phyloP scores from a whole-genome alignment of 2,113 vertebrate species.

The Hemicordylus capensis region DNA sequence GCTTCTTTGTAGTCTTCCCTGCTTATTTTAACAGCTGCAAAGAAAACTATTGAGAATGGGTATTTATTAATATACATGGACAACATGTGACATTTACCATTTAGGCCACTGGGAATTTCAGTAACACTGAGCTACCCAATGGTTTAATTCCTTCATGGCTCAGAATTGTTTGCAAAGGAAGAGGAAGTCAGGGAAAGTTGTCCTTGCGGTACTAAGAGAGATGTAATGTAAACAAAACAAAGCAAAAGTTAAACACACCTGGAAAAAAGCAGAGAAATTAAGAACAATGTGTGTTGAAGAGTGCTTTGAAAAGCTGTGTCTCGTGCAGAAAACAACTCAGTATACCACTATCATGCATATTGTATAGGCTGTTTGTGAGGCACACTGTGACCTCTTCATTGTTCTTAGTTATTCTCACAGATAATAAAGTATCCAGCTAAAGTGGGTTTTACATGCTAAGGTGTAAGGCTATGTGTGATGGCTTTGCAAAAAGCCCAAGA shows the following conservation, averaged over 20 bases:
- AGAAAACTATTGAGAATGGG: neutral
- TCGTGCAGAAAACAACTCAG: neutral
- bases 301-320: neutral
- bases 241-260: neutral
- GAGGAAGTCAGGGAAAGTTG: neutral
- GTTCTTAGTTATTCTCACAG: neutral
- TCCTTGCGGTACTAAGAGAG: neutral
- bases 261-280: neutral
- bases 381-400: neutral
- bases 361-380: neutral
- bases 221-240: neutral
- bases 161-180: conserved; percentile 32
- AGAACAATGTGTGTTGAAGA: neutral
- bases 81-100: neutral
- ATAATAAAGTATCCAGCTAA: neutral
- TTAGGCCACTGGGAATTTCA: neutral
- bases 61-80: conserved; percentile 1
- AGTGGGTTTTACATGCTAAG: too few species aligned
- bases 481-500: neutral
- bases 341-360: neutral
- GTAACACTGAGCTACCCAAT: neutral
- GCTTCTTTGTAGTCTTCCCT: neutral
- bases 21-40: neutral
- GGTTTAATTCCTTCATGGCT: neutral
- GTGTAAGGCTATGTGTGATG: neutral